Base-by-base conservation (phyloP, 2,888 invertebrate genomes). In the Pterobdella sp. region DNA sequence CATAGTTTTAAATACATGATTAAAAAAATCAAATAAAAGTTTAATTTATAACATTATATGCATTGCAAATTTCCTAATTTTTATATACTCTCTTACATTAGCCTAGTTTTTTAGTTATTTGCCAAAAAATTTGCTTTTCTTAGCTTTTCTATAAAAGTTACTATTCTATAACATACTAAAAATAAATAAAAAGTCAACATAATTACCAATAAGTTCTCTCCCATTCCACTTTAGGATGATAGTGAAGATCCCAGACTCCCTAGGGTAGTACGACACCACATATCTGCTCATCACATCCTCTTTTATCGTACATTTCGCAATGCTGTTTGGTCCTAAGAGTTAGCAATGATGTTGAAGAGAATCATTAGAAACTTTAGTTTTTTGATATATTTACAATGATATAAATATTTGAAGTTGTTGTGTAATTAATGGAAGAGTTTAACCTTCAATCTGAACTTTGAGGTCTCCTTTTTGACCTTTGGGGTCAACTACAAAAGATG, bases 211-310 rank as follows among this genome's bases (percentile, higher is more conserved):
- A 73, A 87, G 83, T 76, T 86, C 85, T 74, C 82, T 80, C 49
- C 85, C 85, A 77, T 87, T 87, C 86, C 87, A 87, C 64, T 89
- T 90, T 77, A 96, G 90, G 76, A 91, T 87, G 42, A 95, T 89
- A 83, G 94, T 93, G 82, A 93, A 95, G 60, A 90, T 87, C 0
- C 96, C 96, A n/a, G 93, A 91, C 79, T 92, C 92, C 0, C 90
- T 88, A 0, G 96, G 94, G 0, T 90, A 89, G 84, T 94, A 97
- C 0, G 92, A 90, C 68, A 94, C 92, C 76, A 90, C 89, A 88
- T 91, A 94, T 77, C 92, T 75, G 31, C 91, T 90, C 72, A 84
- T 82, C 32, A 81, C 80, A 72, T 84, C 82, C 82, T 76, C 86
- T 75, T 85, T 84, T 18, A 86, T 78, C 82, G 85, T 81, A 82